Evolutionary conservation across 2,797 vertebrate species (phyloP).

Genomic region (Notamacropus eugenii): DNA sequence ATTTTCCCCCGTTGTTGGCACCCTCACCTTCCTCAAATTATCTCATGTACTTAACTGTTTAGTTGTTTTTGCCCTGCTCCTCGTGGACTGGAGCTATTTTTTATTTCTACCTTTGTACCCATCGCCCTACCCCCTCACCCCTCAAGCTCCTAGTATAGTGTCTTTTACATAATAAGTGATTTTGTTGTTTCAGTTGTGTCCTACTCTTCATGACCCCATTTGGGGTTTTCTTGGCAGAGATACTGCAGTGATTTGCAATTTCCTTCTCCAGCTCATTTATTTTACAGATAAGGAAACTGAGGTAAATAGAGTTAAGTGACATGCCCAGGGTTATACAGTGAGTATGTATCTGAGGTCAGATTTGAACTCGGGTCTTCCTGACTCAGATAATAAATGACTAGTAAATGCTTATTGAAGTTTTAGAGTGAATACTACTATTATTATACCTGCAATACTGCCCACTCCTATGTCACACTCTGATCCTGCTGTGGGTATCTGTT

Average conservation of each 20-base stretch:
- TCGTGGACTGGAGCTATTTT: not conserved
- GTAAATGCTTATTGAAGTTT: not conserved
- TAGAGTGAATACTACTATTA: not conserved
- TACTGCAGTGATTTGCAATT: not conserved
- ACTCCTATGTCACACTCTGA: not conserved
- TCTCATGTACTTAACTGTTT: not conserved
- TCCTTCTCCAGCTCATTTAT: not conserved
- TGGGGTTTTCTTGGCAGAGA: not conserved
- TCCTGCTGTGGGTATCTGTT: not conserved
- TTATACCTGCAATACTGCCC: not conserved
- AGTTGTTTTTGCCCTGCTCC: not conserved
- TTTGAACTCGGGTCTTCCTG: not conserved
- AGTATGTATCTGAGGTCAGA: not conserved
- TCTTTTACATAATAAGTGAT: not conserved
- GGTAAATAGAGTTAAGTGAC: not conserved
- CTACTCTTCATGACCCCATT: no score
- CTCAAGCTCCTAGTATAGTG: not conserved
- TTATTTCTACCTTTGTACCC: not conserved
- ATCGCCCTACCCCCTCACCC: no score
- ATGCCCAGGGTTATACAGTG: not conserved
- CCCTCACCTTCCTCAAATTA: not conserved
- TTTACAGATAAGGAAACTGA: not conserved
- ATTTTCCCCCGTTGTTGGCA: not conserved
- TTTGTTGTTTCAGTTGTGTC: not conserved
- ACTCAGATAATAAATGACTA: not conserved